A percentile compares a stretch with the other conserved stretches of the same genome.
These are phyloP conservation scores for Tethya wilhelma DNA, from an alignment of 37 sponge, comb jelly and placozoan genomes.

Conservation along the genomic window DNA sequence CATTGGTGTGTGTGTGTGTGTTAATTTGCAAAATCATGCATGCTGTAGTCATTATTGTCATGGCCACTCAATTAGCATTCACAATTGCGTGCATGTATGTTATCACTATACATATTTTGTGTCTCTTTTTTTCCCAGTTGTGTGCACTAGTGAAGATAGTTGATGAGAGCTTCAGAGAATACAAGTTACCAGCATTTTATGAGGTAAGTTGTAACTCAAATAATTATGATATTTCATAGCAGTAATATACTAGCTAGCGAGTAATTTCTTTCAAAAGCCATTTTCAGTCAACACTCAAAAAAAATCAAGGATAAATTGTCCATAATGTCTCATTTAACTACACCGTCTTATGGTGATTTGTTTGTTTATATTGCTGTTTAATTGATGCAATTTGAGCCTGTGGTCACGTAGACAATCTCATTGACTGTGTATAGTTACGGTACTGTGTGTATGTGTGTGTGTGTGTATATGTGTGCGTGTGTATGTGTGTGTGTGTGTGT, in stretches of 20 bases:
- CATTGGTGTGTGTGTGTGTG: not conserved
- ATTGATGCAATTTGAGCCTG: too few species aligned
- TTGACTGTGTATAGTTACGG: too few species aligned
- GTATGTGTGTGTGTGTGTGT: slow-evolving; percentile 1
- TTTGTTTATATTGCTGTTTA: too few species aligned
- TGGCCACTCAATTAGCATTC: not conserved
- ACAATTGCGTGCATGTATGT: not conserved
- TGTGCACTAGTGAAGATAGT: slow-evolving; percentile 30
- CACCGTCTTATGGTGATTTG: too few species aligned
- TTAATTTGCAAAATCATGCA: not conserved
- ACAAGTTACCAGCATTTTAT: slow-evolving; percentile 19
- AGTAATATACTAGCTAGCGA: not conserved
- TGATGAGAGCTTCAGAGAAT: slow-evolving; percentile 17
- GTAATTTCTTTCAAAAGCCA: too few species aligned
- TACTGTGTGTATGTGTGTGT: not conserved
- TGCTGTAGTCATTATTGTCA: not conserved
- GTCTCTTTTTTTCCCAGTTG: slow-evolving; percentile 6
- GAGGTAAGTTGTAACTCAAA: slow-evolving; percentile 17
- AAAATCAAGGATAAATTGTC: too few species aligned
- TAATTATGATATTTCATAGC: not conserved
- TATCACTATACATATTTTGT: too few species aligned
- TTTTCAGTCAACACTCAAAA: too few species aligned
- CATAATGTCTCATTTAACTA: too few species aligned
- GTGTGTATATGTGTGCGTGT: not conserved
- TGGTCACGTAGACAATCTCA: too few species aligned